These are phyloP conservation scores for Malurus melanocephalus DNA, from an alignment of 2,113 vertebrate genomes.

Conservation along the genomic window DNA sequence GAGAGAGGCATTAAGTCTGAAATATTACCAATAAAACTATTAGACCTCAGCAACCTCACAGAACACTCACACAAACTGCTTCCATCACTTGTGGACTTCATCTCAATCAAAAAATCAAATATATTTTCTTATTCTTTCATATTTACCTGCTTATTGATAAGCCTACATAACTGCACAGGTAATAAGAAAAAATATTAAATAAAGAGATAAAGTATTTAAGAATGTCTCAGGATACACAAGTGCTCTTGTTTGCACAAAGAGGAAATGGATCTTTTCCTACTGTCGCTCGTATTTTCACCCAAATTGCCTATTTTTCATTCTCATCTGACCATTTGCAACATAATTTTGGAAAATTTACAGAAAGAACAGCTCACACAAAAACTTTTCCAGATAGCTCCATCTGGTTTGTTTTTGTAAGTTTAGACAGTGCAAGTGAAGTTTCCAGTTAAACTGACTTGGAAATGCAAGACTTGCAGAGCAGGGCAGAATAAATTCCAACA, in stretches of 20 bases:
- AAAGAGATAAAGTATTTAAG: slow-evolving; percentile 23
- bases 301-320: not conserved
- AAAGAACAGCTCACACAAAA: not conserved
- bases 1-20: not conserved
- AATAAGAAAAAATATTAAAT: not conserved
- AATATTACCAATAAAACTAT: not conserved
- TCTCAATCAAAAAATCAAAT: not conserved
- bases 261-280: not conserved
- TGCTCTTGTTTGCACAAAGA: not conserved
- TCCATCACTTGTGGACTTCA: not conserved
- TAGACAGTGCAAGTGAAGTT: not conserved
- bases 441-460: not conserved
- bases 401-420: not conserved
- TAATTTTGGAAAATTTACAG: not conserved
- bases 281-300: not conserved
- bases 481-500: not conserved
- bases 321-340: not conserved
- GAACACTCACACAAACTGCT: not conserved
- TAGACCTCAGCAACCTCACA: rapidly evolving
- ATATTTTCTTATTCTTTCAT: not conserved
- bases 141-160: not conserved
- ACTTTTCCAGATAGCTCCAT: not conserved
- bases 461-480: not conserved
- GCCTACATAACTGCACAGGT: not conserved
- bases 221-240: not conserved